Conservation (phyloP, 64 coral and sea anemone genomes). For the Actinia tenebrosa region DNA sequence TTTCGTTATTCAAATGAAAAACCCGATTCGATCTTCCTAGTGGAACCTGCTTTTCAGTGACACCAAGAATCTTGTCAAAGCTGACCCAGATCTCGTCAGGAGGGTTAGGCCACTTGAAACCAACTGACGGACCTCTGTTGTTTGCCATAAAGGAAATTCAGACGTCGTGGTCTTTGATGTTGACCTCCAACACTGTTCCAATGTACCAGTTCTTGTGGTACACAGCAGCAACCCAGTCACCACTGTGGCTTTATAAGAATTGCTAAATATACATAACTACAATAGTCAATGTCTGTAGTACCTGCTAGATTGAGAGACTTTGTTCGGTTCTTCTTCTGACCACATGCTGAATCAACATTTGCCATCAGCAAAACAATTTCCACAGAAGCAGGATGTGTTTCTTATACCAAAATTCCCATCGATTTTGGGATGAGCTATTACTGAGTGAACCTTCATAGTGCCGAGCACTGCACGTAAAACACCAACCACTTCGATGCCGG, state of each 20-base stretch:
- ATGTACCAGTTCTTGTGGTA: slow-evolving; percentile 49
- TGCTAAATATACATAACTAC: no score
- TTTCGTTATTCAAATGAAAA: neutral
- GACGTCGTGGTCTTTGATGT: slow-evolving; percentile 9
- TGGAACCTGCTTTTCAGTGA: no score
- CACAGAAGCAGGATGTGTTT: slow-evolving; percentile 34
- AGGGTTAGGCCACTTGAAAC: slow-evolving; percentile 31
- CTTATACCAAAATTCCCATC: neutral
- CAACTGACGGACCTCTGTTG: neutral
- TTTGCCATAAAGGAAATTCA: slow-evolving; percentile 24
- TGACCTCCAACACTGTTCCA: slow-evolving; percentile 32
- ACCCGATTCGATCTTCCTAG: neutral
- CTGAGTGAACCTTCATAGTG: slow-evolving; percentile 42
- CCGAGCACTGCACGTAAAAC: neutral
- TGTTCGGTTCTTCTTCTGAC: slow-evolving; percentile 4
- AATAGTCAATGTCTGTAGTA: neutral
- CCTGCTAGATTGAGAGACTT: neutral
- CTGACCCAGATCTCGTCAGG: slow-evolving; percentile 42
- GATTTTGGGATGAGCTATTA: neutral
- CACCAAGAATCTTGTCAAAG: slow-evolving; percentile 24
- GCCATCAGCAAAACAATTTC: slow-evolving; percentile 5
- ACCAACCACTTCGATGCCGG: slow-evolving; percentile 10
- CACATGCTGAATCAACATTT: slow-evolving; percentile 21
- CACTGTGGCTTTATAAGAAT: neutral
- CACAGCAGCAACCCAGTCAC: slow-evolving; percentile 42